Evolutionary conservation across 2,113 vertebrate species (phyloP).

Genomic region (Accipiter cooperii): DNA sequence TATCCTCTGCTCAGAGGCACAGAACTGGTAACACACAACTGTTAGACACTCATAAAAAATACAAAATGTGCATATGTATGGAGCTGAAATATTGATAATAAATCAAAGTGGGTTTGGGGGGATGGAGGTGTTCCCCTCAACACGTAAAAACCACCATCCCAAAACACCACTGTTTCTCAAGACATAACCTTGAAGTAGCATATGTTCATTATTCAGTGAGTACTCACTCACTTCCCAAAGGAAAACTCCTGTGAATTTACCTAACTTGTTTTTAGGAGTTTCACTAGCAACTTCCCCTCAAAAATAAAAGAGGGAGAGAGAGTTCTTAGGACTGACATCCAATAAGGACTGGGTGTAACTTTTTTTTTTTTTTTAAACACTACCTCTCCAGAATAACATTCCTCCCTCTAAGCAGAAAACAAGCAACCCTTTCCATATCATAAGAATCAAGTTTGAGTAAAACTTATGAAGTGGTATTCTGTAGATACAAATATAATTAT

Average conservation of each 20-base stretch:
- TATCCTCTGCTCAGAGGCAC: neutral
- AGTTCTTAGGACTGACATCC: neutral
- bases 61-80: neutral
- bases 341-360: neutral
- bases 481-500: neutral
- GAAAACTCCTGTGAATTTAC: conserved; percentile 69
- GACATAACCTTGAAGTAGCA: conserved; percentile 73
- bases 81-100: neutral
- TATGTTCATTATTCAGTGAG: conserved; percentile 70
- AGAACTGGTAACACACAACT: neutral
- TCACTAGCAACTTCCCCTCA: conserved; percentile 73
- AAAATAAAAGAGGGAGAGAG: neutral
- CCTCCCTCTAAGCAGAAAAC: neutral
- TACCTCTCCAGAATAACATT: neutral
- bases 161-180: conserved; percentile 75
- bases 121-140: too few species aligned
- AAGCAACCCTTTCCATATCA: neutral
- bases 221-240: conserved; percentile 72
- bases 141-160: conserved; percentile 75
- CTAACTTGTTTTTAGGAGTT: conserved; percentile 75
- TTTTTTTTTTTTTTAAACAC: too few species aligned
- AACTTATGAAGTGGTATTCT: neutral
- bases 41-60: neutral
- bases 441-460: neutral
- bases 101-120: neutral